Evolutionary conservation across 1,140 invertebrate species (phyloP), one percentile per base, ranked within the genome.

Genomic region (Drosophila sp.): DNA sequence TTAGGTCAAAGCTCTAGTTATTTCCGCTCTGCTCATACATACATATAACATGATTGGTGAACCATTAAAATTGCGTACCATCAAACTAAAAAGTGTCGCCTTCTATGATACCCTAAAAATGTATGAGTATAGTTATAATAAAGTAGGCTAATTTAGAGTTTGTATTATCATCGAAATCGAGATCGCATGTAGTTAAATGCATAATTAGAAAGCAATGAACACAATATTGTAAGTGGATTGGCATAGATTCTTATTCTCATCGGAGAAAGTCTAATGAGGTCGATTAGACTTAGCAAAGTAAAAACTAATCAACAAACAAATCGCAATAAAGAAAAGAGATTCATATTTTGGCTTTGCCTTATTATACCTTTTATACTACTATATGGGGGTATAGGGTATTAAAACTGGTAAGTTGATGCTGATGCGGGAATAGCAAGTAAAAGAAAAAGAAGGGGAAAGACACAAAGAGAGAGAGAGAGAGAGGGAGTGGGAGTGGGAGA

Each of bases 331-430:
- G 17, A 17, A 17, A 17, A 17, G 17, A 17, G 17, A 17, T 17
- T 17, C 17, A 17, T 17, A 17, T 17, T 17, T 17, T 17, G 17
- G 17, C 17, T 17, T 17, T 35, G 23, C 23, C 29, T 3, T 3
- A 29, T 10, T 58, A 23, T 58, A 33, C 29, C 56, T 58, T 60
- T 23, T 32, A 8, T 35, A 23, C 32, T 17, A 10, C 27, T 60
- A 10, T 60, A n/a, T 57, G 11, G 33, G 32, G 29, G 11, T 5
- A 29, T 33, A 38, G 54, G 67, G 72, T 75, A 75, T 72, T 54
- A 69, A 70, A 76, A 76, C 72, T 64, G 73, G 73, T 58, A 76
- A 70, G 65, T 63, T 76, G 72, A 76, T 75, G 73, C 73, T 70
- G 72, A 8, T 50, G 44, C 2, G 44, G 44, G 44, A 27, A 50